A percentile compares a stretch with the other conserved stretches of the same genome.
phyloP scores from a whole-genome alignment of 2,797 vertebrate genomes.

The Carcharodon carcharias region DNA sequence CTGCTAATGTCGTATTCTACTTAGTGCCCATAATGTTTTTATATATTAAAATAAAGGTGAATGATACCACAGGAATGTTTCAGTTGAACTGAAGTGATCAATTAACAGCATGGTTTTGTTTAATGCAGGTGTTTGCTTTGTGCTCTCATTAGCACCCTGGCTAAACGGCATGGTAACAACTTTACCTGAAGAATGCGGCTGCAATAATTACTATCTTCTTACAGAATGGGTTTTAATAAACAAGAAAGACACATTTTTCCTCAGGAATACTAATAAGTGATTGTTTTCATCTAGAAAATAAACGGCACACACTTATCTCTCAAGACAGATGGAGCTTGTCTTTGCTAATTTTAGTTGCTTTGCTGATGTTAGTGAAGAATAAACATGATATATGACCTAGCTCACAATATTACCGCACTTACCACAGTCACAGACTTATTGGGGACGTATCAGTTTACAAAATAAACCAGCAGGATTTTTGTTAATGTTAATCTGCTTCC shows the following conservation, averaged over 20 bases:
- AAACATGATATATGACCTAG: constrained; percentile 25
- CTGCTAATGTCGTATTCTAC: constrained; percentile 7
- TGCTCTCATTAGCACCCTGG: neutral
- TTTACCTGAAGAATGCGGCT: constrained; percentile 16
- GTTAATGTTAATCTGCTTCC: constrained; percentile 28
- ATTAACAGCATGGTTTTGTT: neutral
- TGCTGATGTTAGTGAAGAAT: constrained; percentile 3
- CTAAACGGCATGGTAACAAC: neutral
- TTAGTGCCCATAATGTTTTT: constrained; percentile 16
- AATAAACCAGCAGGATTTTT: constrained; percentile 29
- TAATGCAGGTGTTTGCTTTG: neutral
- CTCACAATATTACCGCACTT: constrained; percentile 30
- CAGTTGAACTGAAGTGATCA: constrained; percentile 24
- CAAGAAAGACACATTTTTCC: neutral
- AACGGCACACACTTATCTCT: neutral
- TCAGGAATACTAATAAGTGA: constrained; percentile 5
- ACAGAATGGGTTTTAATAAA: neutral
- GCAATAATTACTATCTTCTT: neutral
- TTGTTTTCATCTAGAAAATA: neutral
- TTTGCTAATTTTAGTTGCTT: constrained; percentile 34
- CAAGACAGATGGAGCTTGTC: constrained; percentile 29
- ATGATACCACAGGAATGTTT: neutral
- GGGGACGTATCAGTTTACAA: constrained; percentile 22
- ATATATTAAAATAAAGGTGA: constrained; percentile 5
- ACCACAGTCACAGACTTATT: constrained; percentile 30